Evolutionary conservation across 2,113 vertebrate genomes (phyloP).

Genomic region (Aphelocoma coerulescens): DNA sequence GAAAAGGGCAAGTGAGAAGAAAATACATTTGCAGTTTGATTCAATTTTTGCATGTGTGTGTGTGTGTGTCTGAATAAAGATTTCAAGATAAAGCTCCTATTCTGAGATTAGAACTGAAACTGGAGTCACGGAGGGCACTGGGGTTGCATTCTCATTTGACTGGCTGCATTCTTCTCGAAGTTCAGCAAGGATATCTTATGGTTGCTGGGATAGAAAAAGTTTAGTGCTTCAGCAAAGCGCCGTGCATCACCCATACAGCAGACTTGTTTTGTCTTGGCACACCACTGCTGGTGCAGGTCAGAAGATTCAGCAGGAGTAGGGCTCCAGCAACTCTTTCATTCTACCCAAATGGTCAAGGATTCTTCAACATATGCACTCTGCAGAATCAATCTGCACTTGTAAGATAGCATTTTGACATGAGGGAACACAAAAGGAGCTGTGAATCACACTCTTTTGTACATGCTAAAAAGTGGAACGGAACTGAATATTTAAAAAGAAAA

Average conservation of each 20-base stretch:
- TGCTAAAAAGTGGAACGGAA: background rate
- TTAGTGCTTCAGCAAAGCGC: background rate
- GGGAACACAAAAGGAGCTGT: background rate
- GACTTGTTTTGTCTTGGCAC: background rate
- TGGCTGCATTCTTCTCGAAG: background rate
- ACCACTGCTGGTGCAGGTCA: rapidly evolving
- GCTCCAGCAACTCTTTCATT: background rate
- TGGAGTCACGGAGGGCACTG: background rate
- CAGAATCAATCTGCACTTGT: background rate
- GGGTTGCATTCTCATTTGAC: background rate
- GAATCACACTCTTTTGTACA: background rate
- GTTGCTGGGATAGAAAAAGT: background rate
- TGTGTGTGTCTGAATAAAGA: background rate
- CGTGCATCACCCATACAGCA: rapidly evolving
- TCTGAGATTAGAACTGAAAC: slow-evolving; percentile 37
- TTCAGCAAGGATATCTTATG: background rate
- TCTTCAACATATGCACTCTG: background rate
- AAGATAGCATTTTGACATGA: background rate
- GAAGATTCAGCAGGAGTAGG: background rate
- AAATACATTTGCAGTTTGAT: background rate
- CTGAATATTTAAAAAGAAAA: background rate
- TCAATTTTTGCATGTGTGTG: background rate
- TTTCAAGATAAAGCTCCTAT: slow-evolving; percentile 4
- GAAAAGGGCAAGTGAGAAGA: background rate
- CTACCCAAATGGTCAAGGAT: background rate